Base-by-base conservation (phyloP, 2,113 vertebrate species). In the Agelaius tricolor region DNA sequence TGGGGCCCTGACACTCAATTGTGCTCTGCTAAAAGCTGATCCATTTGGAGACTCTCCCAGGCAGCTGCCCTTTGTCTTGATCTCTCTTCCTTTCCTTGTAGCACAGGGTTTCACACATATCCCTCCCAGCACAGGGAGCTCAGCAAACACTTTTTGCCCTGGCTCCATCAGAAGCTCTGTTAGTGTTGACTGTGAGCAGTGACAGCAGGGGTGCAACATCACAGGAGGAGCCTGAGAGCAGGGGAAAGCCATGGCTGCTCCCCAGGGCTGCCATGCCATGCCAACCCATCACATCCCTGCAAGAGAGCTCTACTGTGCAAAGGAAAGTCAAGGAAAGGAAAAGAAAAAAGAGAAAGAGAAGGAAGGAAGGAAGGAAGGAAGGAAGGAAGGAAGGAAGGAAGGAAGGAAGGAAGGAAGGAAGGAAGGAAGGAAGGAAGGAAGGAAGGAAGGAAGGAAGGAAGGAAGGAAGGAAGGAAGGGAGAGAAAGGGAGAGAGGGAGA, bases 1-100 rank as follows among this genome's bases (percentile, higher is more conserved):
- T 13, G 35, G 72, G 73, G 76, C 28, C 24, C 68, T 78, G 91
- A 59, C 68, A 74, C 80, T 92, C 74, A 26, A 77, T 78, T 87
- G 86, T 92, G 47, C 33, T 92, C 65, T 39, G 1, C 28, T 90
- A 74, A 89, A 74, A 95, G 65, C 14, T 0, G 4, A 92, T 91
- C 89, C 55, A 61, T 94, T 75, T 62, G 77, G 47, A 72, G 43
- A 14, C 30, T 63, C 43, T 86, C 89, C 61, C 19, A 3, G 11
- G 54, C 51, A 3, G 30, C 35, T 22, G 37, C 30, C 52, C 52
- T 87, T 78, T 75, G 61, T 87, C 94, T 80, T 86, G 58, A 71
- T 73, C 88, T 94, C 73, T 69, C 26, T 78, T 93, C 31, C 33
- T 66, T 43, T 47, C 39, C 80, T 24, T 46, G 59, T 54, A 80